Evolutionary conservation across 1,140 invertebrate genomes (phyloP).

Genomic region (Pseudobourletiella spinata): DNA sequence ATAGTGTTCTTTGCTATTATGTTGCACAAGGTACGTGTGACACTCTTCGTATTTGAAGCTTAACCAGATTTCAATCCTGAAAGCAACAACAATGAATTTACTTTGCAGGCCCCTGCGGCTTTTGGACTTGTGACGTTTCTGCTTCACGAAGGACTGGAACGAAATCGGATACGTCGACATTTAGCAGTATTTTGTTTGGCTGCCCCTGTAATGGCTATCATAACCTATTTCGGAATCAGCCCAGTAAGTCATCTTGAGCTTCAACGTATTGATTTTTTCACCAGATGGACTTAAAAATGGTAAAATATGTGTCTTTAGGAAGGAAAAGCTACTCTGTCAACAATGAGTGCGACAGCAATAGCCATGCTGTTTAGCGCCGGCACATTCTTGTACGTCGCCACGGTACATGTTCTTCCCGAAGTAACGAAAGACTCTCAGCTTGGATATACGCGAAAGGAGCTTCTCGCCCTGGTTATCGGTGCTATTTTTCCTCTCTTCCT

Average conservation of each 20-base stretch:
- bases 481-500: constrained; percentile 76
- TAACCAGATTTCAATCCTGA: constrained; percentile 3
- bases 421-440: constrained; percentile 44
- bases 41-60: not conserved
- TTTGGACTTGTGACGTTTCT: constrained; percentile 97
- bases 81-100: too few relatives aligned
- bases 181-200: constrained; percentile 88
- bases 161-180: constrained; percentile 75
- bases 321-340: constrained; percentile 60
- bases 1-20: constrained; percentile 98
- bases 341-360: constrained; percentile 84
- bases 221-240: constrained; percentile 89
- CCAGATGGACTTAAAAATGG: too few relatives aligned
- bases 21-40: constrained; percentile 81
- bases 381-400: constrained; percentile 94
- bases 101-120: constrained; percentile 76
- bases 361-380: constrained; percentile 98
- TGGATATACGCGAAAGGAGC: constrained; percentile 64
- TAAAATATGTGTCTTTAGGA: constrained; percentile 46
- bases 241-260: constrained; percentile 56
- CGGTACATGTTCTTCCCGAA: constrained; percentile 87
- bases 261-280: not conserved
- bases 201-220: constrained; percentile 77
- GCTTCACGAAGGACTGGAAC: constrained; percentile 87
- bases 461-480: constrained; percentile 72